phyloP scores from a whole-genome alignment of 2,797 vertebrate species.

The Mus caroli region DNA sequence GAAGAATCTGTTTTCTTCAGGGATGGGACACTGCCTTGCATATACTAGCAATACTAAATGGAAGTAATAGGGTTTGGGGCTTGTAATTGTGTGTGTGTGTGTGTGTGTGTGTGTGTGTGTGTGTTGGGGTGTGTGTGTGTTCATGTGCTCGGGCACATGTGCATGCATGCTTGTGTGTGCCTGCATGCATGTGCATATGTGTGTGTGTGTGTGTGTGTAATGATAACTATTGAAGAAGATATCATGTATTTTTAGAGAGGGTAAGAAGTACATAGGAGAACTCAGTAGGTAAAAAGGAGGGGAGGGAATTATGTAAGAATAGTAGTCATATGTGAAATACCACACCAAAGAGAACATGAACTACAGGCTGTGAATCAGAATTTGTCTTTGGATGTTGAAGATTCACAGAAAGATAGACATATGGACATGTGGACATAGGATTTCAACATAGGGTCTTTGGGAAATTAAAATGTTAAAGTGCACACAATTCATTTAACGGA shows the following conservation, averaged over 20 bases:
- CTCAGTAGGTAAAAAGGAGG: too few species aligned
- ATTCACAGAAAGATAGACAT: background rate
- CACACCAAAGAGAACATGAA: background rate
- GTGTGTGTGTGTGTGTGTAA: background rate
- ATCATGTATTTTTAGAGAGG: background rate
- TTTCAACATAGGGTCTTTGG: background rate
- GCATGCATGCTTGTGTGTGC: too few species aligned
- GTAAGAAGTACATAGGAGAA: background rate
- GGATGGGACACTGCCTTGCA: background rate
- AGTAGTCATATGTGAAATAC: background rate
- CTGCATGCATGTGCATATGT: background rate
- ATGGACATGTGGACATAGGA: background rate
- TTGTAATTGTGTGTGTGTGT: background rate
- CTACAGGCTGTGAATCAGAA: background rate
- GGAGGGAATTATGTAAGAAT: background rate
- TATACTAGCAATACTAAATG: background rate
- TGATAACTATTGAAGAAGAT: background rate
- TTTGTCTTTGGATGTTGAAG: background rate
- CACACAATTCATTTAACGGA: background rate
- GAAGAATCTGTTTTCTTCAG: background rate
- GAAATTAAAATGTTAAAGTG: background rate
- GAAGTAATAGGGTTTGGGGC: background rate
- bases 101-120: background rate
- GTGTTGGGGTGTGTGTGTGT: background rate
- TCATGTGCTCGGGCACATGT: background rate